Base-by-base conservation (phyloP, 2,113 vertebrate species). In the Pygoscelis adeliae region DNA sequence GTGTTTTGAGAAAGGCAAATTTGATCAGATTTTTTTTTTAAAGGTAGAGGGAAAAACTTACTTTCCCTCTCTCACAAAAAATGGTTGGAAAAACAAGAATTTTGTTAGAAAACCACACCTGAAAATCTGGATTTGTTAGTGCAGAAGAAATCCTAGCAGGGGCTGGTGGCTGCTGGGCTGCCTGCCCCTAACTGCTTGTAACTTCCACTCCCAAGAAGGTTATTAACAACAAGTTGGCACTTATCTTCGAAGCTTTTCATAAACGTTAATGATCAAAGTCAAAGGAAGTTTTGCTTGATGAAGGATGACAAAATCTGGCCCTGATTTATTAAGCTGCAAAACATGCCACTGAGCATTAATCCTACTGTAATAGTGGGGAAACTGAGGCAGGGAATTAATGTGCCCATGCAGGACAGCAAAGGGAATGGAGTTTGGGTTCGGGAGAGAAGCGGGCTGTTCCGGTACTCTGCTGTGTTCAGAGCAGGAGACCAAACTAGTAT, bases 1-100 rank as follows among this genome's bases (percentile, higher is more conserved):
- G 96, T 72, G 38, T 92, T 96, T 97, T 79, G 73, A 93, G 62
- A 88, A 87, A 97, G 84, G 96, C 94, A 85, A 95, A 92, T 76
- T 69, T 56, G 96, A 97, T 96, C 80, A 89, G 78, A 16, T 46
- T 58, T 23, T 79, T 86, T 89, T 89, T 83, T 91, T 77, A 80
- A 91, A 93, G 95, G 88, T 86, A 62, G 32, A 79, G 52, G 34
- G 55, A 61, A 50, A 90, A 93, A 72, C 56, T 91, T 89, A 62
- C 23, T 93, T 85, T 50, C 11, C 10, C 16, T 72, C 52, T 72
- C 47, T 72, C 15, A 15, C 20, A 8, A 30, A 53, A 62, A 87
- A 93, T 29, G 50, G 13, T 49, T 70, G 56, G 19, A 26, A 53
- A 92, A 92, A 77, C 7, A 73, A 93, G 63, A 62, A 71, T 52